These are phyloP conservation scores for Urechis unicinctus DNA, from an alignment of 2,888 invertebrate genomes.

Conservation along the genomic window DNA sequence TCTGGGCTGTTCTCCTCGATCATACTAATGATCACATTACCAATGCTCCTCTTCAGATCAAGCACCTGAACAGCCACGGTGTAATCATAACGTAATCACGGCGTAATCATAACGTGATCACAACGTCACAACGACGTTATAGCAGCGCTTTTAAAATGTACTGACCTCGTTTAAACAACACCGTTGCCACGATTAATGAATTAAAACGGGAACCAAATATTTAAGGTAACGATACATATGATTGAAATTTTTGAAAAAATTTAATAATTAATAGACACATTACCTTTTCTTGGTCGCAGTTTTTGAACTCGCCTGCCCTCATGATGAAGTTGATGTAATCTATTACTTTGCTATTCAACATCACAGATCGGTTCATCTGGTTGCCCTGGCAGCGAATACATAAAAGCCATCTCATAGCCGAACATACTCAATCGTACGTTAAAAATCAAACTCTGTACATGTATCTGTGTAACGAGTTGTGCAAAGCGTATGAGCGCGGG, in stretches of 20 bases:
- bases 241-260: neutral
- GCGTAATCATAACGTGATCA: too few relatives aligned
- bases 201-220: neutral
- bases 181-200: conserved; percentile 1
- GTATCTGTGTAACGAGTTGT: too few relatives aligned
- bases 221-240: neutral
- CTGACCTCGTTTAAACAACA: too few relatives aligned
- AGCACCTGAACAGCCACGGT: conserved; percentile 28
- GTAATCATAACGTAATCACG: too few relatives aligned
- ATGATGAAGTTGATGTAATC: conserved; percentile 52
- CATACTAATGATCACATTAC: conserved; percentile 45
- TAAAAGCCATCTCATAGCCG: neutral
- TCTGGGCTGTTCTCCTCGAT: conserved; percentile 50
- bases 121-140: too few relatives aligned
- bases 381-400: too few relatives aligned
- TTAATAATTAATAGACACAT: neutral
- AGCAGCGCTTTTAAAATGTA: too few relatives aligned
- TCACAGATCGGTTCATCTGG: conserved; percentile 47
- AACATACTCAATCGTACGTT: neutral
- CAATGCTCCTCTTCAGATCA: conserved; percentile 40
- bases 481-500: too few relatives aligned
- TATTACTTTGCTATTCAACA: conserved; percentile 50
- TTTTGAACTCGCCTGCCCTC: conserved; percentile 44
- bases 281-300: conserved; percentile 41
- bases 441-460: too few relatives aligned